Conservation (phyloP, 2,113 vertebrate genomes). For the Nothocercus nigrocapillus region DNA sequence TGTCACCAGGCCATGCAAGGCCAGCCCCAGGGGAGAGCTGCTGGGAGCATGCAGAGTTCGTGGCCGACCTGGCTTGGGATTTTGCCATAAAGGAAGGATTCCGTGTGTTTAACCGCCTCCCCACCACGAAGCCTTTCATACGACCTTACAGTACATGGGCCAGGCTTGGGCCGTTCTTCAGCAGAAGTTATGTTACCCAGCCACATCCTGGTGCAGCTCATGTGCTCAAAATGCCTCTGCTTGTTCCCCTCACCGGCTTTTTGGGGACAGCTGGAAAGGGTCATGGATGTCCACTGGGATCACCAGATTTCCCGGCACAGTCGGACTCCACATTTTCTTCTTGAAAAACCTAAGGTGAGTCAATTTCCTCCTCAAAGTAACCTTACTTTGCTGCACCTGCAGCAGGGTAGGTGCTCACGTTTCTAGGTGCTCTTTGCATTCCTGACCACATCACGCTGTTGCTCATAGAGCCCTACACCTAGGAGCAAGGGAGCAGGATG, state of each 20-base stretch:
- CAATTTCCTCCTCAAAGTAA: background rate
- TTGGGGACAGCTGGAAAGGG: background rate
- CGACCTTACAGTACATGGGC: constrained; percentile 40
- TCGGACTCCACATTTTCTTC: constrained; percentile 22
- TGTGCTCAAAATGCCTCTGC: background rate
- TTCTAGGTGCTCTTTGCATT: background rate
- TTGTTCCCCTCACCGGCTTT: constrained; percentile 33
- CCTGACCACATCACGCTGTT: background rate
- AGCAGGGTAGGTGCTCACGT: background rate
- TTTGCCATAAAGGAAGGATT: constrained; percentile 89
- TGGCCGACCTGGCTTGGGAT: constrained; percentile 82
- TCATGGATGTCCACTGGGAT: background rate
- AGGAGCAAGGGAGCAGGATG: background rate
- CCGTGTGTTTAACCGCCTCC: constrained; percentile 78
- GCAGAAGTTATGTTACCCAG: constrained; percentile 25
- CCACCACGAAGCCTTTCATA: background rate
- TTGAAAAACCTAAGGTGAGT: constrained; percentile 73
- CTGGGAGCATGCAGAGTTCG: constrained; percentile 59
- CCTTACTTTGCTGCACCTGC: background rate
- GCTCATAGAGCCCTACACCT: background rate
- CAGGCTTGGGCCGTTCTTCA: fast-evolving
- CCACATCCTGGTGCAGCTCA: background rate
- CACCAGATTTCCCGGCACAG: constrained; percentile 31
- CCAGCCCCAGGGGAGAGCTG: constrained; percentile 31
- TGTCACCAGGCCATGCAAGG: constrained; percentile 73